Evolutionary conservation across 1,140 invertebrate genomes (phyloP).

Genomic region (Venustaconcha ellipsiformis): DNA sequence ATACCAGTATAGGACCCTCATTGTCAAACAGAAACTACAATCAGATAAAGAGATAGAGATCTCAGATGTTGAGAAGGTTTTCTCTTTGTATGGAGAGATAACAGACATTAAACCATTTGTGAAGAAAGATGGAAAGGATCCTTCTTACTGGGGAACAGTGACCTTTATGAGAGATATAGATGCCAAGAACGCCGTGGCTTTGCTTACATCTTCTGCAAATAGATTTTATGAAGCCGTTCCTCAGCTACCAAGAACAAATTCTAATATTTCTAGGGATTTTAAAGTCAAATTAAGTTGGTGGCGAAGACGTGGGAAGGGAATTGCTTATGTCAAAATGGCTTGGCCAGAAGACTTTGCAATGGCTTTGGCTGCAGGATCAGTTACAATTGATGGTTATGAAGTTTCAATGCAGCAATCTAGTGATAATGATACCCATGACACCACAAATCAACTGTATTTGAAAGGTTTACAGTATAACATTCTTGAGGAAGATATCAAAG

Average conservation of each 20-base stretch:
- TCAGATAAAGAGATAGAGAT: constrained; percentile 7
- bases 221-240: constrained; percentile 4
- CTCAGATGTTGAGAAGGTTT: constrained; percentile 2
- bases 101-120: constrained; percentile 11
- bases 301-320: constrained; percentile 37
- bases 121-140: constrained; percentile 10
- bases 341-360: constrained; percentile 8
- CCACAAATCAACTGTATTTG: too few species aligned
- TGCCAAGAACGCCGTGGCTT: constrained; percentile 38
- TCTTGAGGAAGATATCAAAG: too few species aligned
- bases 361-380: too few species aligned
- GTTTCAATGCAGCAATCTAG: too few species aligned
- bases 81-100: constrained; percentile 7
- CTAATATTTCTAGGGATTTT: constrained; percentile 29
- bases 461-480: too few species aligned
- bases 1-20: constrained; percentile 35
- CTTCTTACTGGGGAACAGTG: constrained; percentile 42
- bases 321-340: constrained; percentile 33
- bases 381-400: too few species aligned
- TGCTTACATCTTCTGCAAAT: constrained; percentile 10
- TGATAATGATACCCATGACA: too few species aligned
- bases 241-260: not conserved
- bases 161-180: constrained; percentile 35
- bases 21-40: constrained; percentile 20
- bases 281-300: constrained; percentile 48